Base-by-base conservation (phyloP, 2,113 vertebrate species). In the Oreochromis tanganicae region DNA sequence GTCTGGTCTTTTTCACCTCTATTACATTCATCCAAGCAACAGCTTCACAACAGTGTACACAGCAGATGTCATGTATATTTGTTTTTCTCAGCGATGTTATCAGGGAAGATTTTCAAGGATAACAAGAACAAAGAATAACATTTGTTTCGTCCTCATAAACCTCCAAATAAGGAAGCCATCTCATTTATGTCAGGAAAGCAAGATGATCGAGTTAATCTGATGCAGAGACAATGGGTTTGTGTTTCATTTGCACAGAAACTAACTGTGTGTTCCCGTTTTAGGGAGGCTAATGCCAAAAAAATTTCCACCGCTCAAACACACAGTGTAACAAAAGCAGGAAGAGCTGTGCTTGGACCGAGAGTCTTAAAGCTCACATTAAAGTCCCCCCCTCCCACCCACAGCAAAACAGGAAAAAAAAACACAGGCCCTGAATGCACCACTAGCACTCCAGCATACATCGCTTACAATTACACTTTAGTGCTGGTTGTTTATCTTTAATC, bases 271-370 rank as follows among this genome's bases (percentile, higher is more conserved):
- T 34, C 12, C 41, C 5, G 12, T 24, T 13, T 13, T 36, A 41
- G 16, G 63, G 24, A 48, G 59, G 54, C 79, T 84, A 2, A 6
- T 48, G 5, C 54, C 80, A 16, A 24, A 54, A 83, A 55, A 19
- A 79, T 71, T 55, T 29, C 41, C 56, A 38, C n/a, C 52, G 11
- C 21, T 66, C 16, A 81, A 87, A 83, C 57, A 1, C 8, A 38
- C 52, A 2, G 4, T 55, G 55, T 66, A 85, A 94, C 91, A 94
- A 95, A 94, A 90, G 87, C 88, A 94, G 92, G 92, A 95, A 93
- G 79, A 81, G 82, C 24, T 87, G 0, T 88, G 90, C 91, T 92
- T 90, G 89, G 55, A 43, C 88, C 75, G 81, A 71, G 78, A 73
- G 79, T 59, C 61, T 38, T 61, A 21, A 78, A 17, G 66, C 88